A percentile compares a stretch with the other conserved stretches of the same genome.
Conservation (phyloP, 1,140 invertebrate genomes). For the Chionoecetes opilio region DNA sequence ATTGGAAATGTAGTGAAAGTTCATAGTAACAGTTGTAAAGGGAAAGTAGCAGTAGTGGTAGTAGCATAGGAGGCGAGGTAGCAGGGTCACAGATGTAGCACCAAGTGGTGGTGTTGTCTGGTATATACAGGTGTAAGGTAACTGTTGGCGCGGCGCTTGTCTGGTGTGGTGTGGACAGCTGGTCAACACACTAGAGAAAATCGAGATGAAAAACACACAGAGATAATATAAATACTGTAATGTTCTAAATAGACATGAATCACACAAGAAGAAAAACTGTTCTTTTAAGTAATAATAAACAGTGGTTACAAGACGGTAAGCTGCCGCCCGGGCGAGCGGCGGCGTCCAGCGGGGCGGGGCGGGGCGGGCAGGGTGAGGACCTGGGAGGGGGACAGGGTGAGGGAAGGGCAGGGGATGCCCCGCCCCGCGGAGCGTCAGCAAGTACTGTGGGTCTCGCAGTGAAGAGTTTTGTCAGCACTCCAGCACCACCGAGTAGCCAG, state of each 20-base stretch:
- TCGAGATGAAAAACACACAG: conserved; percentile 57
- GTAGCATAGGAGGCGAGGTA: not conserved
- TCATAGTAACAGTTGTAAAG: no score
- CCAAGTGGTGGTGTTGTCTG: not conserved
- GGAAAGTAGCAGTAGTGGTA: no score
- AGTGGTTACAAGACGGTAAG: conserved; percentile 58
- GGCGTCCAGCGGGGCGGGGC: conserved; percentile 51
- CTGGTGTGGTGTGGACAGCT: conserved; percentile 34
- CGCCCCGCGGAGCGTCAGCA: conserved; percentile 46
- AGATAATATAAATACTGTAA: conserved; percentile 39
- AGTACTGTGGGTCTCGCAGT: conserved; percentile 67
- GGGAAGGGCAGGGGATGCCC: not conserved
- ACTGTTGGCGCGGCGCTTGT: not conserved
- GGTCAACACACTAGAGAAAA: conserved; percentile 54
- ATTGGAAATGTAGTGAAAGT: no score
- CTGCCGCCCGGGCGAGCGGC: conserved; percentile 42
- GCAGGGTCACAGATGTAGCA: not conserved
- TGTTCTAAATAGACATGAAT: conserved; percentile 66
- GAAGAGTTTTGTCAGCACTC: conserved; percentile 71
- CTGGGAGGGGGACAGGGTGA: not conserved
- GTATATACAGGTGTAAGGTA: conserved; percentile 62
- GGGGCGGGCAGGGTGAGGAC: not conserved
- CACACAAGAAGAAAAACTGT: conserved; percentile 65
- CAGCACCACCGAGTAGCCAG: conserved; percentile 66
- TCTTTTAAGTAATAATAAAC: conserved; percentile 50